Base-by-base conservation (phyloP, 2,113 vertebrate genomes). In the Polyodon spathula region DNA sequence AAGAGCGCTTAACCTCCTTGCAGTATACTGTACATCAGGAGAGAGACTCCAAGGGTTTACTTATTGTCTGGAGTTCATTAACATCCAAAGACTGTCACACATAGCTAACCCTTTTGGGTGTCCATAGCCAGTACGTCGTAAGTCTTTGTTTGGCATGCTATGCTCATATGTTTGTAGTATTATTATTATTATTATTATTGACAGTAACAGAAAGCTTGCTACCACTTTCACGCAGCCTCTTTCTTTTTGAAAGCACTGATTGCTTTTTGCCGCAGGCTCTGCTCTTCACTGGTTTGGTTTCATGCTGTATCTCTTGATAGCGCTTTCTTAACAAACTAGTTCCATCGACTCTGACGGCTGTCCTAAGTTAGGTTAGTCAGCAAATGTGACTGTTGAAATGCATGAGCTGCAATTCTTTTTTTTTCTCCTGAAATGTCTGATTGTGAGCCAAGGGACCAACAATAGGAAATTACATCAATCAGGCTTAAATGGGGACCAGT, bases 11-110 rank as follows among this genome's bases (percentile, higher is more conserved):
- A n/a, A n/a, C n/a, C n/a, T n/a, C n/a, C n/a, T n/a, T n/a, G n/a
- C n/a, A n/a, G n/a, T n/a, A n/a, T n/a, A n/a, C n/a, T n/a, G n/a
- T n/a, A n/a, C n/a, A n/a, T n/a, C 27, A 27, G 27, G 27, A 27
- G 27, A 27, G 27, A 27, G 27, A 1, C 27, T 27, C 27, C 27
- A 27, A 27, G 3, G 27, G 27, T 27, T 27, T 27, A 3, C 27
- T 27, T 27, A 27, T 27, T 27, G 27, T 3, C 27, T 27, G 27
- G 27, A 27, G 27, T 27, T 27, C 27, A 27, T 50, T 5, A 11
- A 58, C 62, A 71, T 44, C 58, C 50, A 56, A 65, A 69, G 80
- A 85, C 81, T 82, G 84, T 81, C 79, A 83, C 54, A 63, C 46
- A 41, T 12, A 17, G 55, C 58, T 64, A 63, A 68, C 60, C 40